Evolutionary conservation across 2,888 invertebrate species (phyloP).

Genomic region (Ellobium chinense): DNA sequence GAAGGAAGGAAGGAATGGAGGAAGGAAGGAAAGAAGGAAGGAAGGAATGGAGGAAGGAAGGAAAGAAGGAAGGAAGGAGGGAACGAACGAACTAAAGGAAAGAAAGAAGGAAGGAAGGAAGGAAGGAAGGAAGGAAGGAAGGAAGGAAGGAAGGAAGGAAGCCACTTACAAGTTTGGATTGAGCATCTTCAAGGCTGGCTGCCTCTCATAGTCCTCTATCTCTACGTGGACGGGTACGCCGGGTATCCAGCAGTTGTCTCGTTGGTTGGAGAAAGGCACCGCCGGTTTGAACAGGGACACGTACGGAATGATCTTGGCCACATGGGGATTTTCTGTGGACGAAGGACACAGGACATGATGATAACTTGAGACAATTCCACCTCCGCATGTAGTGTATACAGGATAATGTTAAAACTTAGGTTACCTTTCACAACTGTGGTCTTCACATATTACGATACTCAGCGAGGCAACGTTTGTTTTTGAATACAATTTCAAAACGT

Average conservation of each 20-base stretch:
- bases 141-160: neutral
- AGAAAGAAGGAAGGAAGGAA: neutral
- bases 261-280: conserved; percentile 56
- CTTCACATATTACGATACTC: no score
- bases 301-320: conserved; percentile 28
- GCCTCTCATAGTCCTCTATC: conserved; percentile 87
- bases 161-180: conserved; percentile 92
- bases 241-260: conserved; percentile 85
- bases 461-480: no score
- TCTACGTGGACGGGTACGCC: conserved; percentile 87
- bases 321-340: neutral
- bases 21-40: neutral
- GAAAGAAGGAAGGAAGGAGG: neutral
- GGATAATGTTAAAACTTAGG: no score
- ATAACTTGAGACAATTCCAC: no score
- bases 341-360: neutral
- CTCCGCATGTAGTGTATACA: no score
- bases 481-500: no score
- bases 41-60: neutral
- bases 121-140: neutral
- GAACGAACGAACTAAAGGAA: neutral
- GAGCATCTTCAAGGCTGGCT: conserved; percentile 87
- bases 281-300: conserved; percentile 53
- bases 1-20: neutral
- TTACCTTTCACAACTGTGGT: no score